Evolutionary conservation across 2,888 invertebrate species (phyloP), one percentile per base, ranked within the genome.

Genomic region (Drosophila ustulata): DNA sequence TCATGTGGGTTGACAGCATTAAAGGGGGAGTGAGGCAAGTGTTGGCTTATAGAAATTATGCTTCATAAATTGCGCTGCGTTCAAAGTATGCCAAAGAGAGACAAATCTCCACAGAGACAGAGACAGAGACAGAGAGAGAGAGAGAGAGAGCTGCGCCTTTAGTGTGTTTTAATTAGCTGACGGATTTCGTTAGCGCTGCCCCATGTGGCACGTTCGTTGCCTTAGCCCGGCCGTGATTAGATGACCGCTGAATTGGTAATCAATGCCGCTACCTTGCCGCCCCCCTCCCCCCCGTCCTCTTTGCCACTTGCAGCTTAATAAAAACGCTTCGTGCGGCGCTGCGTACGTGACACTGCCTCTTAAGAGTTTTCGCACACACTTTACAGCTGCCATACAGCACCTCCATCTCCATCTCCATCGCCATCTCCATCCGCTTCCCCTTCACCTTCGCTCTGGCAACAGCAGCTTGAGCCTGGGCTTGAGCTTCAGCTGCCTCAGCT

Each of bases 241-340:
- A 89, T 84, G 87, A 86, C 85, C 79, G 78, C 76, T 84, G 90
- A 92, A 91, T 91, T 92, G 91, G 91, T 92, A 91, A 91, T 91
- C 92, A 90, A 84, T 87, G 88, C 79, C 34, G 88, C 89, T 83
- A 80, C 78, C 78, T 86, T 78, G 5, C 23, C 32, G 3, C 8
- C 26, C 23, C 1, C n/a, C 0, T 18, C 6, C 37, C 1, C n/a
- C n/a, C n/a, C n/a, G n/a, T n/a, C n/a, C 4, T 2, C 30, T 11
- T 9, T 5, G 13, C 13, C 23, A 3, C 30, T 4, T 71, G 81
- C 90, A 89, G 91, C 92, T 91, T 91, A 91, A 91, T 91, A 92
- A 90, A 92, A 89, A 79, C 78, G 82, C 63, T 66, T 66, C 68
- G 72, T 73, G 74, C 68, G 23, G 50, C 39, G 50, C 62, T 69